These are phyloP conservation scores for Arvicanthis niloticus DNA, from an alignment of 2,113 vertebrate genomes.

Conservation along the genomic window DNA sequence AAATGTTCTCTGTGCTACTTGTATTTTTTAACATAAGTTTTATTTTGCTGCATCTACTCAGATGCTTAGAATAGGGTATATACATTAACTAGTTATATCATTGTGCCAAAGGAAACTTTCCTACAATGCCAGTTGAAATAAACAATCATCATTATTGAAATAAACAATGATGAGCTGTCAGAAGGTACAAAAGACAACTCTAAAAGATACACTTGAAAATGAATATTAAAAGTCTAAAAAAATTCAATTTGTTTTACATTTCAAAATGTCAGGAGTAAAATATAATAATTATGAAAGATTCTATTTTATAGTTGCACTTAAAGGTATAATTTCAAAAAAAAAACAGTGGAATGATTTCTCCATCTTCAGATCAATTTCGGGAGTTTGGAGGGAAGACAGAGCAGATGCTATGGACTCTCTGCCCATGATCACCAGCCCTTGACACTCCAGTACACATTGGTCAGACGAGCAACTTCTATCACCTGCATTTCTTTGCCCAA, in stretches of 20 bases:
- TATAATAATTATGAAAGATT: neutral
- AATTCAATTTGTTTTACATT: neutral
- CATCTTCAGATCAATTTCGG: neutral
- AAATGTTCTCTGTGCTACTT: neutral
- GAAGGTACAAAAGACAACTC: neutral
- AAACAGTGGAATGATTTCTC: neutral
- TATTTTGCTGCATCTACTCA: neutral
- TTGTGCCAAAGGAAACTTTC: neutral
- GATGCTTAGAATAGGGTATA: neutral
- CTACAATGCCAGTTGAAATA: constrained; percentile 10
- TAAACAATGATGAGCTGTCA: neutral
- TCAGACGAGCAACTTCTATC: neutral
- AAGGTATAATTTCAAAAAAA: neutral
- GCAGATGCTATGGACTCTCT: neutral
- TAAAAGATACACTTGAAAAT: neutral
- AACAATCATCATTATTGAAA: neutral
- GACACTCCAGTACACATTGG: neutral
- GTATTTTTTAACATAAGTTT: neutral
- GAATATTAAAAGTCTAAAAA: neutral
- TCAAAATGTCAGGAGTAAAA: neutral
- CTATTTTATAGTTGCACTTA: neutral
- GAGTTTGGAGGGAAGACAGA: neutral
- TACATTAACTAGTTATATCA: constrained; percentile 9
- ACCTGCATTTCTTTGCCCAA: constrained; percentile 22
- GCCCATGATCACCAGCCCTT: neutral